Evolutionary conservation across 2,888 invertebrate species (phyloP).

Genomic region (Meteorus cinctellus): DNA sequence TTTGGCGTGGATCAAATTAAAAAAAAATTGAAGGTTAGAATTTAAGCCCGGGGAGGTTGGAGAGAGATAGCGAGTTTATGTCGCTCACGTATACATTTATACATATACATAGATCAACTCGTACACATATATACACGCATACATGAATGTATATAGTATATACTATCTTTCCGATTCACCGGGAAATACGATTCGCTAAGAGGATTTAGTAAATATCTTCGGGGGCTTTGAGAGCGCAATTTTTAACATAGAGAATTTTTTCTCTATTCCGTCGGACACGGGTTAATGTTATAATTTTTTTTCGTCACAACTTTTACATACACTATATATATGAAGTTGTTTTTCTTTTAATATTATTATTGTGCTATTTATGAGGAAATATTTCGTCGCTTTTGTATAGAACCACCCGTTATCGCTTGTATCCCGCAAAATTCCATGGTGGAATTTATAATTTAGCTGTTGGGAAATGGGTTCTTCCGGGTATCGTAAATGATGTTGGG

Average conservation of each 20-base stretch:
- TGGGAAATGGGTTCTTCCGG: slow-evolving; percentile 36
- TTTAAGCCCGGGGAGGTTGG: slow-evolving; percentile 23
- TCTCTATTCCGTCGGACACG: slow-evolving; percentile 3
- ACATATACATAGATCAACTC: slow-evolving; percentile 26
- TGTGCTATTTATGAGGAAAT: not conserved
- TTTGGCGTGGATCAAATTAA: slow-evolving; percentile 28
- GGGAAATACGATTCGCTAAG: slow-evolving; percentile 44
- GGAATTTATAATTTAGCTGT: slow-evolving; percentile 37
- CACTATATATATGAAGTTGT: not conserved
- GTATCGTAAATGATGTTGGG: slow-evolving; percentile 41
- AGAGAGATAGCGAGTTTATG: not conserved
- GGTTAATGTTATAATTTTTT: not conserved
- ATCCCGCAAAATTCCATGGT: slow-evolving; percentile 19
- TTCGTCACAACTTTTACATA: not conserved
- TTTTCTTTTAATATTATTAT: not conserved
- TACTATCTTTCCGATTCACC: slow-evolving; percentile 39
- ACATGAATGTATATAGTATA: not conserved
- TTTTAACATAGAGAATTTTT: slow-evolving; percentile 28
- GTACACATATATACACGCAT: not conserved
- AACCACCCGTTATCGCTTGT: slow-evolving; percentile 30
- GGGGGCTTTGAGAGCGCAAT: slow-evolving; percentile 26
- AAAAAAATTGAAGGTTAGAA: slow-evolving; percentile 32
- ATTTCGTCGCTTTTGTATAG: slow-evolving; percentile 7
- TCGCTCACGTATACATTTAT: not conserved
- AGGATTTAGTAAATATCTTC: slow-evolving; percentile 44